Conservation (phyloP, 2,888 invertebrate species). For the Horisme vitalbata region DNA sequence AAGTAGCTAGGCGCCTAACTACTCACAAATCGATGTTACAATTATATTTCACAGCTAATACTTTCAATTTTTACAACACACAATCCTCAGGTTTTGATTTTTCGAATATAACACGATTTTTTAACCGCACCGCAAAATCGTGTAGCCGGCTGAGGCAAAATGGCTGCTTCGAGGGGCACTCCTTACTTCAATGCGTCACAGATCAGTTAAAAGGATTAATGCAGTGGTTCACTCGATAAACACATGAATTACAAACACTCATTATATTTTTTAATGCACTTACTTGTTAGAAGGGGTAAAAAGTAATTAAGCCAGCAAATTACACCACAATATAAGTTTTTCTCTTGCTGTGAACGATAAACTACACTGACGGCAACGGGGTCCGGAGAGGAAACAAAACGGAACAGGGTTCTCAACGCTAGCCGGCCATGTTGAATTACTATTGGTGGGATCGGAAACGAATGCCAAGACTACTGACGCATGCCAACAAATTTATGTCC, state of each 20-base stretch:
- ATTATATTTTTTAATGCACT: conserved; percentile 65
- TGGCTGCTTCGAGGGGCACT: conserved; percentile 84
- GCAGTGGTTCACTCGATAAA: conserved; percentile 52
- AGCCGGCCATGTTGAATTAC: conserved; percentile 64
- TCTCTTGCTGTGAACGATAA: conserved; percentile 82
- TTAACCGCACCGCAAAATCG: conserved; percentile 76
- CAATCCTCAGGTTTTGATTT: conserved; percentile 30
- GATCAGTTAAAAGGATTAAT: conserved; percentile 52
- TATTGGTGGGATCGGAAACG: conserved; percentile 32
- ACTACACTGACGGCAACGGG: conserved; percentile 81
- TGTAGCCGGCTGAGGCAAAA: conserved; percentile 82
- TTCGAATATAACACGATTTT: conserved; percentile 42
- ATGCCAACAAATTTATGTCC: conserved; percentile 6
- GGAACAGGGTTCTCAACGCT: conserved; percentile 80
- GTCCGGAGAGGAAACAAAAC: conserved; percentile 82
- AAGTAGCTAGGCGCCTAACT: conserved; percentile 7
- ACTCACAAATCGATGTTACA: conserved; percentile 22
- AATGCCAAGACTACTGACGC: conserved; percentile 27
- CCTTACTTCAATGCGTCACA: conserved; percentile 85
- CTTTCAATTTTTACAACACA: conserved; percentile 27
- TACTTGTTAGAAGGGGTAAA: conserved; percentile 82
- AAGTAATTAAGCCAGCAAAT: conserved; percentile 81
- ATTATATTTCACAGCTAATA: conserved; percentile 22
- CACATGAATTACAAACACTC: conserved; percentile 62
- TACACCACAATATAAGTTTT: conserved; percentile 79